Evolutionary conservation across 2,888 invertebrate genomes (phyloP).

Genomic region (Volucella bombylans): DNA sequence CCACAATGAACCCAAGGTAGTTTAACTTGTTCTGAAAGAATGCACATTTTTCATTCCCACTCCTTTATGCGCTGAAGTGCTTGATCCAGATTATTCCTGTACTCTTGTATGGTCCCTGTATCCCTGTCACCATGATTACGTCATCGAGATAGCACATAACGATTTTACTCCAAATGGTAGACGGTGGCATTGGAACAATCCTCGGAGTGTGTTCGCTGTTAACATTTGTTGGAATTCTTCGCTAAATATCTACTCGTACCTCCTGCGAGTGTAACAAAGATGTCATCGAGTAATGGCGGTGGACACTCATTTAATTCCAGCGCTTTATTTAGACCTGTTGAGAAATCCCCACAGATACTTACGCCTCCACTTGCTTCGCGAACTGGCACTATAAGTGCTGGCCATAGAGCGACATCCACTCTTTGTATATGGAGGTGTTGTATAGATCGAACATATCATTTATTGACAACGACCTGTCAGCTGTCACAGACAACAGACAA

Average conservation of each 20-base stretch:
- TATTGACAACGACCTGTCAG: too few species aligned
- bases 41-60: too few species aligned
- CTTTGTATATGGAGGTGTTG: constrained; percentile 12
- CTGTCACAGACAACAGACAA: too few species aligned
- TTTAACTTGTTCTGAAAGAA: constrained; percentile 32
- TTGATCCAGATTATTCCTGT: too few species aligned
- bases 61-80: background rate
- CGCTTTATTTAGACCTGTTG: constrained; percentile 62
- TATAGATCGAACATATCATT: too few species aligned
- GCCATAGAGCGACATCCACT: too few species aligned
- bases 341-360: constrained; percentile 74
- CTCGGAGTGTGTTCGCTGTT: constrained; percentile 65
- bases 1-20: constrained; percentile 3
- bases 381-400: background rate
- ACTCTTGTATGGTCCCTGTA: too few species aligned
- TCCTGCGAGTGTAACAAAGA: too few species aligned
- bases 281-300: constrained; percentile 49
- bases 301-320: constrained; percentile 72
- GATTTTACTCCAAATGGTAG: constrained; percentile 30
- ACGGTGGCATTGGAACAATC: constrained; percentile 60
- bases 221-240: constrained; percentile 58
- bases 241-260: too few species aligned
- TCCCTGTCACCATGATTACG: background rate
- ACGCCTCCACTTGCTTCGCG: constrained; percentile 64
- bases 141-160: background rate